Conservation (phyloP, 2,888 invertebrate genomes). For the Lycaena phlaeas region DNA sequence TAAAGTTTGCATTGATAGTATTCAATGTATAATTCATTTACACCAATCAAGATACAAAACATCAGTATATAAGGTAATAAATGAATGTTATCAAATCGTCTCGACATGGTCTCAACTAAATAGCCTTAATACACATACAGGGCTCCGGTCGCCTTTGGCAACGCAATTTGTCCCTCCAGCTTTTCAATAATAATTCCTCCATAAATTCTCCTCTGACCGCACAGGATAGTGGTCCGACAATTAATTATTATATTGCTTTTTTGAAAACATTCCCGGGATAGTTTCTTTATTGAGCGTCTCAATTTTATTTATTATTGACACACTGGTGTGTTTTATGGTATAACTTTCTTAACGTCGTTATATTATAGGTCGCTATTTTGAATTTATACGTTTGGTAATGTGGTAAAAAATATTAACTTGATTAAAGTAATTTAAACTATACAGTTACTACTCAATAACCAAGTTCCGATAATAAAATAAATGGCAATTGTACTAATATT, state of each 20-base stretch:
- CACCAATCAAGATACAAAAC: neutral
- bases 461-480: no score
- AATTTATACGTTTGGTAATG: no score
- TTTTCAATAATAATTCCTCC: constrained; percentile 56
- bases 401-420: no score
- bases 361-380: no score
- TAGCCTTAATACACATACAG: constrained; percentile 6
- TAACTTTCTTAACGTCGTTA: constrained; percentile 3
- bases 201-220: constrained; percentile 49
- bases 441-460: no score
- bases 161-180: constrained; percentile 48
- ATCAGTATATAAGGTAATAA: neutral
- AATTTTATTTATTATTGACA: constrained; percentile 12
- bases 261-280: constrained; percentile 43
- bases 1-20: no score
- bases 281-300: constrained; percentile 42
- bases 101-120: neutral
- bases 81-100: neutral
- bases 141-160: constrained; percentile 30
- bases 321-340: neutral
- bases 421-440: no score
- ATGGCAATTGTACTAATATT: no score
- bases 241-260: constrained; percentile 59
- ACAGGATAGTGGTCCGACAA: constrained; percentile 34
- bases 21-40: no score